Conservation (phyloP, 2,888 invertebrate genomes). For the Suillia variegata region DNA sequence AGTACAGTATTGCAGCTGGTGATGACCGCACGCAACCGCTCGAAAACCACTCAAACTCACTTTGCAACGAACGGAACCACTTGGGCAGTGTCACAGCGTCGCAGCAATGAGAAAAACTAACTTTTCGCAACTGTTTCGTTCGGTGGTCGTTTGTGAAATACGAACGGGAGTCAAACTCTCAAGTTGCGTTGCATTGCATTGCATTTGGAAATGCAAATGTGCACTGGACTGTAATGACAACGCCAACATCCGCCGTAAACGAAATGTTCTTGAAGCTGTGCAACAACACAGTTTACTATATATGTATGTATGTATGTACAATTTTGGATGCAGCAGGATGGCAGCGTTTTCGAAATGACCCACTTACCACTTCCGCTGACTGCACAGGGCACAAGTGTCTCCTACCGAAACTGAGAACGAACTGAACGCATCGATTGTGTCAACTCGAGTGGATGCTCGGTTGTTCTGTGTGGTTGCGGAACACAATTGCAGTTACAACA, state of each 20-base stretch:
- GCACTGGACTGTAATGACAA: neutral
- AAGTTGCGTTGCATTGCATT: neutral
- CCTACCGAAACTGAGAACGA: neutral
- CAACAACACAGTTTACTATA: no score
- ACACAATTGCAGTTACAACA: neutral
- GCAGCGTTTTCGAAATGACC: constrained; percentile 9
- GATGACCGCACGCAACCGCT: constrained; percentile 7
- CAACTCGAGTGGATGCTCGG: constrained; percentile 11
- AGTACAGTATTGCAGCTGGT: no score
- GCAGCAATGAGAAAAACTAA: no score
- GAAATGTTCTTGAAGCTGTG: no score
- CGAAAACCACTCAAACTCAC: constrained; percentile 8
- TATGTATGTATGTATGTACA: neutral
- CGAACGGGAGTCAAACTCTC: no score
- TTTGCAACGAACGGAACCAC: neutral
- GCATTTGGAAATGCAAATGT: neutral
- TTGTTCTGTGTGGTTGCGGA: neutral
- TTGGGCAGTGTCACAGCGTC: neutral
- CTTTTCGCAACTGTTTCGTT: no score
- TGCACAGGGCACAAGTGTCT: no score
- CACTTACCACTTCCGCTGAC: neutral
- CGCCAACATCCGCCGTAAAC: no score
- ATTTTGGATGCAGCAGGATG: neutral
- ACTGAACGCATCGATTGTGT: constrained; percentile 15
- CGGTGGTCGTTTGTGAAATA: no score